Percentiles rank a stretch among this genome's conserved stretches.
These are phyloP conservation scores for Drosophila ironensis DNA, from an alignment of 1,140 invertebrate genomes.

Conservation along the genomic window DNA sequence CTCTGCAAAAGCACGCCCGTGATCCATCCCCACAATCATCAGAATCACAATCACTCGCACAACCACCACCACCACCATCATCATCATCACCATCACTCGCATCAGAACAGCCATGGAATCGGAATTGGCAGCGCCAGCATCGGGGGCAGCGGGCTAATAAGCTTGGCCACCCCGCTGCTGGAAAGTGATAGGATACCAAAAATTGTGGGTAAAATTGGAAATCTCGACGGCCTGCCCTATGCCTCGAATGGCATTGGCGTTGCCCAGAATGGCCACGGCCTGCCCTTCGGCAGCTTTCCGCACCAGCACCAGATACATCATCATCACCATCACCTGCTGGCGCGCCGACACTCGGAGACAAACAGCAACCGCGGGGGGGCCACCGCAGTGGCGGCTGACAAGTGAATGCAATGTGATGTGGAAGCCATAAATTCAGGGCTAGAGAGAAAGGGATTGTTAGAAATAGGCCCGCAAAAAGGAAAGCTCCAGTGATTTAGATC, in stretches of 20 bases:
- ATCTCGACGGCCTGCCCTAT: slow-evolving; percentile 66
- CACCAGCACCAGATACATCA: slow-evolving; percentile 39
- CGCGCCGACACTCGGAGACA: slow-evolving; percentile 68
- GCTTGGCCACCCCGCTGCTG: slow-evolving; percentile 21
- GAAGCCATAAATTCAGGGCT: not conserved
- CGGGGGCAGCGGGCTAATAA: slow-evolving; percentile 59
- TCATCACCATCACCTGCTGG: slow-evolving; percentile 49
- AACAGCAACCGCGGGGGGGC: slow-evolving; percentile 56
- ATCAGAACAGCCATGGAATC: slow-evolving; percentile 34
- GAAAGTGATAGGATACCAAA: slow-evolving; percentile 82
- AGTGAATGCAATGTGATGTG: slow-evolving; percentile 37
- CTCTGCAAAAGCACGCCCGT: slow-evolving; percentile 72
- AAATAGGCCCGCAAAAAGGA: not conserved
- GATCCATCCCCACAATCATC: slow-evolving; percentile 36
- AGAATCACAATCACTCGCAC: slow-evolving; percentile 24
- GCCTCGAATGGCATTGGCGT: slow-evolving; percentile 58
- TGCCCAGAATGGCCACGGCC: slow-evolving; percentile 39
- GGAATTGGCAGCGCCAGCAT: slow-evolving; percentile 67
- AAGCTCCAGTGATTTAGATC: not conserved
- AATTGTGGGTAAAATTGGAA: slow-evolving; percentile 81
- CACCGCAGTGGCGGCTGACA: slow-evolving; percentile 53
- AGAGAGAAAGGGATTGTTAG: not conserved
- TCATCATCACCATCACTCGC: slow-evolving; percentile 36
- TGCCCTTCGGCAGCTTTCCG: slow-evolving; percentile 48
- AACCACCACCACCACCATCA: slow-evolving; percentile 21